Evolutionary conservation across 2,888 invertebrate genomes (phyloP).

Genomic region (Heterodera filipjevi): DNA sequence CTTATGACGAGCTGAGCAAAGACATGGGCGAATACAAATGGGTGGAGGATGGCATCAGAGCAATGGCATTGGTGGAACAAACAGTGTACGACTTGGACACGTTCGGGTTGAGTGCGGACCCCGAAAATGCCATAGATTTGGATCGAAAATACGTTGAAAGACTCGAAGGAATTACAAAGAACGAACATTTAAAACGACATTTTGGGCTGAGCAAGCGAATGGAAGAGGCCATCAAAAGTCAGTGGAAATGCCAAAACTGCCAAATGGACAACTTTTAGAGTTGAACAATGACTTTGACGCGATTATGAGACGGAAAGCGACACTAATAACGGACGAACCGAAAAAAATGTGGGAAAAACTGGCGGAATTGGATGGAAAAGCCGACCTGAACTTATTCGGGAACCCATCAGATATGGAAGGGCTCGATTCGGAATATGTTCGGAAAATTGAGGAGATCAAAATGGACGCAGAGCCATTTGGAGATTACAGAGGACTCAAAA

Average conservation of each 20-base stretch:
- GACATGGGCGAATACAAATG: not conserved
- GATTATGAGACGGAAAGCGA: not conserved
- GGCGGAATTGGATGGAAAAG: not conserved
- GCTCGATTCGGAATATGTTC: not conserved
- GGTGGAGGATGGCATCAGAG: not conserved
- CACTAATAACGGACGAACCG: not conserved
- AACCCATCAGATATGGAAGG: not conserved
- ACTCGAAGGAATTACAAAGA: not conserved
- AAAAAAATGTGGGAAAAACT: not conserved
- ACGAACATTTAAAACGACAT: not conserved
- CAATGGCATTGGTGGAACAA: not conserved
- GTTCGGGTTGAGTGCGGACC: not conserved
- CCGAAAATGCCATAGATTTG: not conserved
- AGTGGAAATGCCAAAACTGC: not conserved
- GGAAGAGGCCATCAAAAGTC: conserved; percentile 7
- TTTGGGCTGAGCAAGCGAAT: not conserved
- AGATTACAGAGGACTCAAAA: not conserved
- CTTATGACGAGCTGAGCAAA: not conserved
- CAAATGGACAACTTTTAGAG: not conserved
- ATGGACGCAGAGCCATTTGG: not conserved
- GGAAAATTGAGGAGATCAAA: not conserved
- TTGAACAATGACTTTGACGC: not conserved
- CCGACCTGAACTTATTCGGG: not conserved
- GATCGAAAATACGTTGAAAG: not conserved
- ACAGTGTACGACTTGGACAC: conserved; percentile 5